Evolutionary conservation across 2,113 vertebrate species (phyloP), one percentile per base, ranked within the genome.

Genomic region (Tichodroma muraria): DNA sequence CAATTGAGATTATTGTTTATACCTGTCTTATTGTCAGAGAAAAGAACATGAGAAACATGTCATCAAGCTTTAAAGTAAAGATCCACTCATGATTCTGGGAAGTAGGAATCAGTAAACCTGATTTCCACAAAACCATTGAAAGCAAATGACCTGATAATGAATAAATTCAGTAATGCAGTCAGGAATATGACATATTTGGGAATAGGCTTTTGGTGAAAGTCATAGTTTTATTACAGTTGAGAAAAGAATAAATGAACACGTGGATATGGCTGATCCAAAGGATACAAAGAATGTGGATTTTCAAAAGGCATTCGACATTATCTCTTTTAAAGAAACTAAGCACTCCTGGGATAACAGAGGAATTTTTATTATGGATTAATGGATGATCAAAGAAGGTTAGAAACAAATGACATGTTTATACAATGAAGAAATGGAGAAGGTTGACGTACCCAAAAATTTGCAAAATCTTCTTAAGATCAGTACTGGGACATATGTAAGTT

Each of bases 391-490:
- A 93, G 92, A 75, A 80, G 56, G 60, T 90, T 78, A 80, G 83
- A 80, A 85, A 70, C 19, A 71, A 83, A 86, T 78, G 50, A 75
- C 68, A 40, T n/a, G 6, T 60, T 88, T 88, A 77, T 86, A 71
- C 38, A 88, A 30, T 11, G 49, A 30, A 63, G 60, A 92, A 83
- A 84, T 20, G 9, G 27, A 71, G 44, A 78, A 69, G 23, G 13
- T 61, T 65, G 85, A 88, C 45, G 54, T 65, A 80, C 11, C 31
- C 9, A 20, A 80, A 93, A 90, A 75, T 83, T 80, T 78, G 52
- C 79, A 92, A 96, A 93, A 95, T 94, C 80, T 80, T 83, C 95
- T 88, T 94, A 94, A 52, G 60, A 94, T 95, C 42, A 64, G 44
- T 73, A 35, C 37, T 28, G 60, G 49, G 65, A 75, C 45, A 38